Conservation (phyloP, 2,888 invertebrate genomes). For the Mongoloraphidia duomilia region DNA sequence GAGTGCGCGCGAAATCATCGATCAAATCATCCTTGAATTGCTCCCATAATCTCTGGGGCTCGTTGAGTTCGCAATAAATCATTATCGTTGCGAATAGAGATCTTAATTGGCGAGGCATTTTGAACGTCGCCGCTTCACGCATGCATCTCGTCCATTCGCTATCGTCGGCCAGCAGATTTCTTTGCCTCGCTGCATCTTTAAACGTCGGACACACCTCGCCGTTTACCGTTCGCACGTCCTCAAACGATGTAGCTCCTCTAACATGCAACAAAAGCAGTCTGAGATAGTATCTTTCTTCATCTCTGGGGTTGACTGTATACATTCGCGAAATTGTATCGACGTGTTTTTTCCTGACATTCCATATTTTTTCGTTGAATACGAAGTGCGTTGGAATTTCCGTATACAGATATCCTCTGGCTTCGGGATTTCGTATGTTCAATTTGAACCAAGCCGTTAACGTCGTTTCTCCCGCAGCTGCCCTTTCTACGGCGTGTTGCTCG, state of each 20-base stretch:
- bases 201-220: conserved; percentile 18
- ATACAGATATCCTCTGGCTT: conserved; percentile 6
- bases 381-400: conserved; percentile 14
- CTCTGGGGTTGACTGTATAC: conserved; percentile 16
- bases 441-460: conserved; percentile 17
- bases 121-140: conserved; percentile 14
- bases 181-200: conserved; percentile 9
- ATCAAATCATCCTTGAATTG: conserved; percentile 14
- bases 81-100: conserved; percentile 20
- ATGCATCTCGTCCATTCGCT: conserved; percentile 17
- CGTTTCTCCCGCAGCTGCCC: conserved; percentile 8
- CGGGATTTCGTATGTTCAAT: conserved; percentile 11
- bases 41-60: conserved; percentile 17
- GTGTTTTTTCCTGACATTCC: not conserved
- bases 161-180: conserved; percentile 20
- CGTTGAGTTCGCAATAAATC: conserved; percentile 14
- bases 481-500: conserved; percentile 5
- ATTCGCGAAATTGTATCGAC: conserved; percentile 15
- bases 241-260: conserved; percentile 18
- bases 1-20: conserved; percentile 10
- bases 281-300: conserved; percentile 19
- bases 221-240: conserved; percentile 19
- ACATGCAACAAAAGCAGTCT: conserved; percentile 18
- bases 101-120: conserved; percentile 19
- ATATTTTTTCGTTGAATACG: conserved; percentile 7